Conservation (phyloP, 2,888 invertebrate genomes). For the Leptopilina drosophilae region DNA sequence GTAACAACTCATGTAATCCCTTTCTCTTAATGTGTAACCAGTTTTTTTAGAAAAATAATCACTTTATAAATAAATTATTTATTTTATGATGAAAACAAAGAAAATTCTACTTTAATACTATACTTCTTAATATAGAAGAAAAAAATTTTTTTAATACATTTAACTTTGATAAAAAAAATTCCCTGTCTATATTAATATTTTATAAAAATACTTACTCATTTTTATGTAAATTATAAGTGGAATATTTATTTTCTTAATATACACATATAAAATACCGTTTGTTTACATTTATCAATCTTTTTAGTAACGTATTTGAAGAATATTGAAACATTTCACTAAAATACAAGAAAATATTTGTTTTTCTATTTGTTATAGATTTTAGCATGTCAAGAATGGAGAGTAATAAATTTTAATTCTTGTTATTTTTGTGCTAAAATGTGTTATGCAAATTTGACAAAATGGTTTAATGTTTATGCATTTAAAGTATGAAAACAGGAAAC, state of each 20-base stretch:
- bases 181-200: background rate
- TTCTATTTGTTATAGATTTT: background rate
- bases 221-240: background rate
- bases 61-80: background rate
- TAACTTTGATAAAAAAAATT: background rate
- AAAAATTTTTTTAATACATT: background rate
- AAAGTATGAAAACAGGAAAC: too few relatives aligned
- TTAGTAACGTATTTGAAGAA: background rate
- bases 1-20: background rate
- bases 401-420: background rate
- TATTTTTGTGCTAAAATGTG: too few relatives aligned
- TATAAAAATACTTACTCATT: background rate
- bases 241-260: background rate
- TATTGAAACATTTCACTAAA: background rate
- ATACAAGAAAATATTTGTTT: background rate
- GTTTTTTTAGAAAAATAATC: background rate
- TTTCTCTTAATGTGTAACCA: background rate
- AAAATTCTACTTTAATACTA: too few relatives aligned
- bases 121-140: background rate
- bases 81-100: too few relatives aligned
- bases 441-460: too few relatives aligned
- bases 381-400: background rate
- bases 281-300: background rate
- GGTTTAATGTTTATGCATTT: too few relatives aligned
- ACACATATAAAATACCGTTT: slow-evolving; percentile 5